Percentiles rank a stretch among this genome's conserved stretches.
These are phyloP conservation scores for Xylota segnis DNA, from an alignment of 2,888 invertebrate species.

Conservation along the genomic window DNA sequence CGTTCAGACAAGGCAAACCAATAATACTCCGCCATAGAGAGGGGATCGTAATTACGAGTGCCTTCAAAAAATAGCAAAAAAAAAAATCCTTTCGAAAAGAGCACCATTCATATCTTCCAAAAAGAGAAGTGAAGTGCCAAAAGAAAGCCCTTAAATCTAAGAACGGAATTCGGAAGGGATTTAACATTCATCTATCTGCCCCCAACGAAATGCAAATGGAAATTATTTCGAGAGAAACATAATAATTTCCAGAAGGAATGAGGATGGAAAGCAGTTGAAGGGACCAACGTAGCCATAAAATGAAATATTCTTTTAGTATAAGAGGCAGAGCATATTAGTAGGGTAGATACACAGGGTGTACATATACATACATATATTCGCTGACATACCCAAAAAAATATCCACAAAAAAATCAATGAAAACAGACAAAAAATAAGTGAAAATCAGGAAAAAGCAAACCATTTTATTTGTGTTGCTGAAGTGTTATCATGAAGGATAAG, in stretches of 20 bases:
- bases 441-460: conserved; percentile 18
- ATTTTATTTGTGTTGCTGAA: conserved; percentile 32
- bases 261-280: not conserved
- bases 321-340: conserved; percentile 18
- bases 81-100: conserved; percentile 1
- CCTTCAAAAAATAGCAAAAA: not conserved
- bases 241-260: conserved; percentile 17
- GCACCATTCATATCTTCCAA: not conserved
- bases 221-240: conserved; percentile 16
- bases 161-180: conserved; percentile 18
- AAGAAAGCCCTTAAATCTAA: conserved; percentile 1
- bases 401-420: conserved; percentile 29
- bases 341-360: not conserved
- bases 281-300: conserved; percentile 10
- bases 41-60: not conserved
- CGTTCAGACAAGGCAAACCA: conserved; percentile 5
- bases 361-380: not conserved
- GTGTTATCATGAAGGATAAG: conserved; percentile 29
- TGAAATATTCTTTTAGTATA: conserved; percentile 15
- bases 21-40: not conserved
- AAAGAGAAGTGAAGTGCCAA: conserved; percentile 6
- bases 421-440: conserved; percentile 30
- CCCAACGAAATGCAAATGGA: conserved; percentile 23
- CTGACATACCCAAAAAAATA: conserved; percentile 30
- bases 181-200: conserved; percentile 23